These are phyloP conservation scores for Lepilemur ruficaudatus DNA, from an alignment of 2,797 vertebrate genomes.

Conservation along the genomic window DNA sequence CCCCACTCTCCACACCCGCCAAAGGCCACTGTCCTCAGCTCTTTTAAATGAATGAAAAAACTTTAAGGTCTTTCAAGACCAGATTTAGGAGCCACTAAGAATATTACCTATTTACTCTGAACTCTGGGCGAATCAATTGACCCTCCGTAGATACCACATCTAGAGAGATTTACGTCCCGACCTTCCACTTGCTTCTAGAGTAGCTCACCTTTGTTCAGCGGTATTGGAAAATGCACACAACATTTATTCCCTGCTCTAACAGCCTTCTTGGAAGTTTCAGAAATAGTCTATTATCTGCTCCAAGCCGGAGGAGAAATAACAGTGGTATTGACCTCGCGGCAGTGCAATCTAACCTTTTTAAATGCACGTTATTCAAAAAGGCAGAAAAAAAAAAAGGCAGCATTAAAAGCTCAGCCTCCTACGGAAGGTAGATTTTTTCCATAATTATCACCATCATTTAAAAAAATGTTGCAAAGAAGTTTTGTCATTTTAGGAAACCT, in stretches of 20 bases:
- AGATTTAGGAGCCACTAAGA: neutral
- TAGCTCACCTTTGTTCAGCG: neutral
- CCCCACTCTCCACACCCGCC: accelerated
- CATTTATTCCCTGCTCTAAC: neutral
- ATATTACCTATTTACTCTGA: neutral
- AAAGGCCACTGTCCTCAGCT: neutral
- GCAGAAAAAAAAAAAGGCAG: neutral
- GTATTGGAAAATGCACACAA: neutral
- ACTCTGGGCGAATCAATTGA: neutral
- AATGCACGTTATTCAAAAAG: neutral
- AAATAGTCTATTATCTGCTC: neutral
- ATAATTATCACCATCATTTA: neutral
- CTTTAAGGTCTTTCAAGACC: neutral
- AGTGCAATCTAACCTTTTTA: neutral
- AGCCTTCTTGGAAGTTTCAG: slow-evolving; percentile 7
- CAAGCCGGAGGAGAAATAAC: neutral
- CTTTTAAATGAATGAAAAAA: neutral
- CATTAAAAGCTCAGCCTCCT: neutral
- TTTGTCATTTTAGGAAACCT: slow-evolving; percentile 4
- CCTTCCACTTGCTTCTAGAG: neutral
- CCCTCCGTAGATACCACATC: neutral
- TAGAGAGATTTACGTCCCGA: neutral
- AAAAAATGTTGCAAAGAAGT: neutral
- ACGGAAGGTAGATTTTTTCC: neutral
- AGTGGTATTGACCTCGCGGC: neutral